These are phyloP conservation scores for Siphonodentalium dalli DNA, from an alignment of 2,888 invertebrate species.

Conservation along the genomic window DNA sequence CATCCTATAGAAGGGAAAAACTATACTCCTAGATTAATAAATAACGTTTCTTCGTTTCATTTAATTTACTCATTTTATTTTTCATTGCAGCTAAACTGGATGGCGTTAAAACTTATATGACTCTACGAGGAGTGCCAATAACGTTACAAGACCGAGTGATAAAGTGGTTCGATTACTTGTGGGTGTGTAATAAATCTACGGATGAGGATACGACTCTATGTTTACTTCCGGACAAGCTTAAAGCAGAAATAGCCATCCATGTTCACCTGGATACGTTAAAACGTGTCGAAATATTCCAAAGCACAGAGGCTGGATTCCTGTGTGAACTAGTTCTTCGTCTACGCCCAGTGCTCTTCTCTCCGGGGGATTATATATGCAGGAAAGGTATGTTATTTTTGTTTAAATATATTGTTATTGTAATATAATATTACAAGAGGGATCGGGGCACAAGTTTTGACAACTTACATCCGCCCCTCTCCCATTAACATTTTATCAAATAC, in stretches of 20 bases:
- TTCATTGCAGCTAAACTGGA: slow-evolving; percentile 89
- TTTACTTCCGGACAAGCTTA: slow-evolving; percentile 80
- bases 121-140: slow-evolving; percentile 92
- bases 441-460: too few relatives aligned
- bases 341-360: slow-evolving; percentile 95
- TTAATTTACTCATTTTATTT: not conserved
- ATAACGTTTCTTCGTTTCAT: too few relatives aligned
- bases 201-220: slow-evolving; percentile 83
- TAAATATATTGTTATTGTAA: slow-evolving; percentile 21
- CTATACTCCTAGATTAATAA: too few relatives aligned
- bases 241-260: slow-evolving; percentile 99
- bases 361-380: slow-evolving; percentile 97
- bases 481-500: too few relatives aligned
- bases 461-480: too few relatives aligned
- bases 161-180: slow-evolving; percentile 99
- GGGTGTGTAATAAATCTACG: slow-evolving; percentile 98
- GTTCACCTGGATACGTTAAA: slow-evolving; percentile 98
- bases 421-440: too few relatives aligned
- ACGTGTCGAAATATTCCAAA: slow-evolving; percentile 94
- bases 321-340: slow-evolving; percentile 94
- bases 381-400: slow-evolving; percentile 77
- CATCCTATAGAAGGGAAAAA: too few relatives aligned
- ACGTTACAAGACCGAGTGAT: slow-evolving; percentile 97
- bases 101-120: slow-evolving; percentile 98
- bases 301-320: slow-evolving; percentile 98